Conservation (phyloP, 1,140 invertebrate genomes). For the Drosophila carrolli region DNA sequence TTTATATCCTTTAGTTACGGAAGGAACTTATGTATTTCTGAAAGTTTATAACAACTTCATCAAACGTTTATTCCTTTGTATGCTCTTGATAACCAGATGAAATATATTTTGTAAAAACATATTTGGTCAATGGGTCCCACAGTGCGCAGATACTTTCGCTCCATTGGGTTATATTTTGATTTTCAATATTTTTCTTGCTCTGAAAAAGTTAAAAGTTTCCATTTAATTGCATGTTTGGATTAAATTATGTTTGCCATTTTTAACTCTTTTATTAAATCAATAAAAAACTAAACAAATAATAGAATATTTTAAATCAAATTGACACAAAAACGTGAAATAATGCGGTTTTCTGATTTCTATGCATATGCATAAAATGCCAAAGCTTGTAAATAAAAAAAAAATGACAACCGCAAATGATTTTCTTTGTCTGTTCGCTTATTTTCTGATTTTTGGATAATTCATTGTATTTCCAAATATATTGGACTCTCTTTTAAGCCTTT, state of each 20-base stretch:
- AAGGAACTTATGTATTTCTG: slow-evolving; percentile 5
- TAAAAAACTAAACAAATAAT: slow-evolving; percentile 74
- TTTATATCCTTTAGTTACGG: not conserved
- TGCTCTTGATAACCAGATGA: slow-evolving; percentile 14
- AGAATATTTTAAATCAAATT: slow-evolving; percentile 70
- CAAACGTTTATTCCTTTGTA: slow-evolving; percentile 7
- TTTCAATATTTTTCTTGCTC: slow-evolving; percentile 45
- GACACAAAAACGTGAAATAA: slow-evolving; percentile 60
- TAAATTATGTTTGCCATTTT: slow-evolving; percentile 32
- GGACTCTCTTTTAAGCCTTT: not conserved
- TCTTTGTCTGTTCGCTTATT: slow-evolving; percentile 19
- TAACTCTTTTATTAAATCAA: slow-evolving; percentile 71
- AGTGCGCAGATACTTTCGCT: slow-evolving; percentile 34
- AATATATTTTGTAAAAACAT: slow-evolving; percentile 12
- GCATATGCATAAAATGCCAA: slow-evolving; percentile 28
- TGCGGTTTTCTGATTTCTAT: slow-evolving; percentile 35
- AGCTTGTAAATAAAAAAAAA: slow-evolving; percentile 38
- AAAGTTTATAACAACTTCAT: slow-evolving; percentile 5
- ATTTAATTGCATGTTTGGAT: slow-evolving; percentile 53
- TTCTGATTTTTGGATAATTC: slow-evolving; percentile 9
- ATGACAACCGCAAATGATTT: slow-evolving; percentile 52
- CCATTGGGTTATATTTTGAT: slow-evolving; percentile 46
- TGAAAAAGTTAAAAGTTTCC: slow-evolving; percentile 67
- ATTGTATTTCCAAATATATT: slow-evolving; percentile 4
- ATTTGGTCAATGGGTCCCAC: slow-evolving; percentile 25